These are phyloP conservation scores for Neoitamus cyanurus DNA, from an alignment of 2,888 invertebrate genomes.

Conservation along the genomic window DNA sequence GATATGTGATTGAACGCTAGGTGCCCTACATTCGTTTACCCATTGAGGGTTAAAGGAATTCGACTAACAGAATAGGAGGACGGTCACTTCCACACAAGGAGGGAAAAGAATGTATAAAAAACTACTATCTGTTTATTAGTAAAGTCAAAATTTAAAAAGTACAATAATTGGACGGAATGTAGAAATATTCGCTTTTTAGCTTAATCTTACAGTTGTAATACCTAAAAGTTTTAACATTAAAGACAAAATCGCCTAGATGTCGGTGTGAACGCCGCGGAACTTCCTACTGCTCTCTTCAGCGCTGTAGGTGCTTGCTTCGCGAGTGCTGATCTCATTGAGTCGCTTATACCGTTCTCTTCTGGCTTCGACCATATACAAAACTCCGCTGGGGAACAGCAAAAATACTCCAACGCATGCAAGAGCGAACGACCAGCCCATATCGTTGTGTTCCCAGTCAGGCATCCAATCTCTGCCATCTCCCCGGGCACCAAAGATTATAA, in stretches of 20 bases:
- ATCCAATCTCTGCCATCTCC: constrained; percentile 95
- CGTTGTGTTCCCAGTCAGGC: constrained; percentile 96
- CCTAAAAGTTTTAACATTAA: background rate
- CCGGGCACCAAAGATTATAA: constrained; percentile 87
- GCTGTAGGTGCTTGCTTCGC: constrained; percentile 74
- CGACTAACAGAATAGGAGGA: too few relatives aligned
- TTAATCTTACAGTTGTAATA: background rate
- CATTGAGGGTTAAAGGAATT: too few relatives aligned
- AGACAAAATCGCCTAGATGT: background rate
- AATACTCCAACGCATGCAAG: constrained; percentile 84
- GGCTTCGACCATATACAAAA: constrained; percentile 85
- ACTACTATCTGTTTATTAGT: background rate
- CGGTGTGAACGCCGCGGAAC: constrained; percentile 22
- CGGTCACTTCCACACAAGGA: background rate
- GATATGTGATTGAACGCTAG: too few relatives aligned
- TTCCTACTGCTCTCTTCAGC: constrained; percentile 69
- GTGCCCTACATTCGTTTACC: too few relatives aligned
- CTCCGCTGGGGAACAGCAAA: constrained; percentile 79
- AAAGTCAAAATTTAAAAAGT: background rate
- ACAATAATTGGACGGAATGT: constrained; percentile 12
- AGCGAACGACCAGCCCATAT: constrained; percentile 94
- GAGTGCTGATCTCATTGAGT: constrained; percentile 76
- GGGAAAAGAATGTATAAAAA: background rate
- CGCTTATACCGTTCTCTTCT: constrained; percentile 80
- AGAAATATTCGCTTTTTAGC: background rate